phyloP scores from a whole-genome alignment of 2,113 vertebrate genomes.

The Gallinago paraguaiae region DNA sequence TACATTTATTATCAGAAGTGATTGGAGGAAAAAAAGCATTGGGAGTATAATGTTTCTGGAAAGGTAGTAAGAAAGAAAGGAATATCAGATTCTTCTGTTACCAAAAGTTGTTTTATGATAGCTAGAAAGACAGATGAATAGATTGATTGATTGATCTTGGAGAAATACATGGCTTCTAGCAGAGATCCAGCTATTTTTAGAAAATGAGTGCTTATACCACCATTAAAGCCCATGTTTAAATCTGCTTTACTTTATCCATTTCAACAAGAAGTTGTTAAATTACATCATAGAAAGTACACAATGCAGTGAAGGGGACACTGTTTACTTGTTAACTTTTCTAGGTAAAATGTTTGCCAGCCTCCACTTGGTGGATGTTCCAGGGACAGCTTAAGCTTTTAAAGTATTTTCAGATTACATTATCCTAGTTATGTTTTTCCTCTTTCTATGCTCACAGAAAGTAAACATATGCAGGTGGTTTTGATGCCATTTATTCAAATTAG shows the following conservation, averaged over 20 bases:
- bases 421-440: neutral
- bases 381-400: neutral
- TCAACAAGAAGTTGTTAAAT: neutral
- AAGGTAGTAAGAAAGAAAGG: neutral
- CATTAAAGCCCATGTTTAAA: neutral
- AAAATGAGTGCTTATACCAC: neutral
- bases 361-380: neutral
- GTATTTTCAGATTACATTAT: neutral
- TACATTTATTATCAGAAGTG: neutral
- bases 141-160: rapidly evolving
- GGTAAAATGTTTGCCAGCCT: neutral
- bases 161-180: neutral
- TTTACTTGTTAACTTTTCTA: neutral
- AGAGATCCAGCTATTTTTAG: neutral
- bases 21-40: neutral
- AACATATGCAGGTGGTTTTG: neutral
- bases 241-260: neutral
- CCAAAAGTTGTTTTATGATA: neutral
- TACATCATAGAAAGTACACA: neutral
- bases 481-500: neutral
- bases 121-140: neutral
- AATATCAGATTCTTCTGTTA: neutral
- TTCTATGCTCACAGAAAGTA: neutral
- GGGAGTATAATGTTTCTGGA: neutral
- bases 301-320: neutral